A percentile compares a stretch with the other conserved stretches of the same genome.
Evolutionary conservation across 2,797 vertebrate species (phyloP).

Genomic region (Sparidentex hasta): DNA sequence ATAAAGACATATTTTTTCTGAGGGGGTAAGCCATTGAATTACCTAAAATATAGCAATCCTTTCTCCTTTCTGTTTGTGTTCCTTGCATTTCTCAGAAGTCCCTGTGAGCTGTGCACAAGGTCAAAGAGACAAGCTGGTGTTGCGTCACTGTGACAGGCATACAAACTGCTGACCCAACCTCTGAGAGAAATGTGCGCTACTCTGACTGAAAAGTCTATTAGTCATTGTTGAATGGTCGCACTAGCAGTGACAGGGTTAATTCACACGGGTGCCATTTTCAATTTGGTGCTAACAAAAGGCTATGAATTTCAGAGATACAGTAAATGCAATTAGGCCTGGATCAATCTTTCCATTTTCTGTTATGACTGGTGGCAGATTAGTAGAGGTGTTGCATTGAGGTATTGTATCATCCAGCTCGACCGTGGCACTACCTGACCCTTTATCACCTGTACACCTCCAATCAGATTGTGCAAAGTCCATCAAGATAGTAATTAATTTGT

Average conservation of each 20-base stretch:
- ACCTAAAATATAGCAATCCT: neutral
- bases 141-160: conserved; percentile 33
- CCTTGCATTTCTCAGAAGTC: conserved; percentile 6
- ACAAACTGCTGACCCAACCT: conserved; percentile 35
- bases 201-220: conserved; percentile 55
- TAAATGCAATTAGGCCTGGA: conserved; percentile 66
- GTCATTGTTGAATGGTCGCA: conserved; percentile 48
- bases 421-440: conserved; percentile 42
- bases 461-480: conserved; percentile 69
- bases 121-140: conserved; percentile 48
- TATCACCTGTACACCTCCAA: conserved; percentile 51
- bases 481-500: conserved; percentile 71
- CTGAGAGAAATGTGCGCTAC: conserved; percentile 27
- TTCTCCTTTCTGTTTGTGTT: conserved; percentile 8
- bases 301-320: conserved; percentile 50
- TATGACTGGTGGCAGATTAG: conserved; percentile 63
- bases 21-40: neutral
- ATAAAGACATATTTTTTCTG: neutral
- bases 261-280: conserved; percentile 59
- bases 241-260: conserved; percentile 59
- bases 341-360: conserved; percentile 65
- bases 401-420: conserved; percentile 45
- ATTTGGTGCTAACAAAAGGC: conserved; percentile 60
- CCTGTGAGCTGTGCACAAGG: conserved; percentile 47
- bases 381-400: conserved; percentile 30